phyloP scores from a whole-genome alignment of 2,888 invertebrate species.

The Ditula angustiorana region DNA sequence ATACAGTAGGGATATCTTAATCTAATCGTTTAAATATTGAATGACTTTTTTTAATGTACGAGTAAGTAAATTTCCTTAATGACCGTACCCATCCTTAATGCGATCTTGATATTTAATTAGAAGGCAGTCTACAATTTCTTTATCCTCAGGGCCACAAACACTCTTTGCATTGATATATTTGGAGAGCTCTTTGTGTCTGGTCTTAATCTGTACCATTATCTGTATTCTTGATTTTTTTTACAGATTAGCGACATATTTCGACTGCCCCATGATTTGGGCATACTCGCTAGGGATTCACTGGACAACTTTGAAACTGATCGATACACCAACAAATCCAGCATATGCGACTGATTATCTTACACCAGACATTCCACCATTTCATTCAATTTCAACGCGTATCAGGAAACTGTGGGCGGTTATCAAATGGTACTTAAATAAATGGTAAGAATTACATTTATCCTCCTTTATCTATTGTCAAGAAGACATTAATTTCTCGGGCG shows the following conservation, averaged over 20 bases:
- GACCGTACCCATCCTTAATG: too few species aligned
- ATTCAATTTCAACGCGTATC: not conserved
- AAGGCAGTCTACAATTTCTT: too few species aligned
- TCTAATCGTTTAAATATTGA: too few species aligned
- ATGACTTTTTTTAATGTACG: too few species aligned
- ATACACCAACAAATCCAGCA: constrained; percentile 56
- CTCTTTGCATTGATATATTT: too few species aligned
- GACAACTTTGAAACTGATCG: constrained; percentile 52
- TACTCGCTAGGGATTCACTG: constrained; percentile 59
- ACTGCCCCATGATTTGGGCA: constrained; percentile 59
- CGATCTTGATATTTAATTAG: too few species aligned
- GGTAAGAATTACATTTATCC: too few species aligned
- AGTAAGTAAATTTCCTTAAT: too few species aligned
- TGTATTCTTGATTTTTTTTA: constrained; percentile 24
- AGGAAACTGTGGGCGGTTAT: not conserved
- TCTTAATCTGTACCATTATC: not conserved
- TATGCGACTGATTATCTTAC: constrained; percentile 51
- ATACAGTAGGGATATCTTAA: too few species aligned
- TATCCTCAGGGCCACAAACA: too few species aligned
- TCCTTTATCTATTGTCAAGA: too few species aligned
- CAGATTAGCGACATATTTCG: constrained; percentile 55
- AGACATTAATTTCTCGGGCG: too few species aligned
- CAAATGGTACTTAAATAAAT: not conserved
- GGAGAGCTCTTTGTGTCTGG: not conserved
- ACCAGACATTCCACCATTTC: constrained; percentile 19